Evolutionary conservation across 2,113 vertebrate species (phyloP).

Genomic region (Silurus glanis): DNA sequence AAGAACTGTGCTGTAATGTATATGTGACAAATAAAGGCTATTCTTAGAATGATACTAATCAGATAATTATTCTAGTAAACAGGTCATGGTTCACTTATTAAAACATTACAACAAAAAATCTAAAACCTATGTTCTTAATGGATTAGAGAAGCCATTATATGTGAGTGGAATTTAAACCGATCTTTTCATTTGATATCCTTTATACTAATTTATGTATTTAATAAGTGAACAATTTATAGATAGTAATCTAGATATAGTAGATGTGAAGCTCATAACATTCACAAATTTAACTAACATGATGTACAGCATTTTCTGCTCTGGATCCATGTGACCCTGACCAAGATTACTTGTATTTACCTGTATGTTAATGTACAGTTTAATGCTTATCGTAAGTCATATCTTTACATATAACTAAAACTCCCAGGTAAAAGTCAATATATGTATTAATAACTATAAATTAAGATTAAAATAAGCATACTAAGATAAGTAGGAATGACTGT

Average conservation of each 20-base stretch:
- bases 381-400: neutral
- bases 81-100: neutral
- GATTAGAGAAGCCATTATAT: neutral
- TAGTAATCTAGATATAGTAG: neutral
- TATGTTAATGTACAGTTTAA: neutral
- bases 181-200: neutral
- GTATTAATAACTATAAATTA: neutral
- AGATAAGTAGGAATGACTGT: neutral
- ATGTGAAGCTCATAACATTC: neutral
- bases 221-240: neutral
- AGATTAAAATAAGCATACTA: neutral
- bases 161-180: neutral
- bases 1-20: too few relatives aligned
- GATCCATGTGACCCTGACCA: neutral
- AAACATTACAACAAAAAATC: constrained; percentile 4
- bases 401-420: neutral
- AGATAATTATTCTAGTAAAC: neutral
- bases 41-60: neutral
- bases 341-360: neutral
- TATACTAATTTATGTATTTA: neutral
- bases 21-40: too few relatives aligned
- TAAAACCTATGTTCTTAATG: neutral
- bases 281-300: neutral
- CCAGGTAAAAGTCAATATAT: neutral
- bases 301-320: neutral